Conservation (phyloP, 1,140 invertebrate genomes). For the Drosophila parabipectinata region DNA sequence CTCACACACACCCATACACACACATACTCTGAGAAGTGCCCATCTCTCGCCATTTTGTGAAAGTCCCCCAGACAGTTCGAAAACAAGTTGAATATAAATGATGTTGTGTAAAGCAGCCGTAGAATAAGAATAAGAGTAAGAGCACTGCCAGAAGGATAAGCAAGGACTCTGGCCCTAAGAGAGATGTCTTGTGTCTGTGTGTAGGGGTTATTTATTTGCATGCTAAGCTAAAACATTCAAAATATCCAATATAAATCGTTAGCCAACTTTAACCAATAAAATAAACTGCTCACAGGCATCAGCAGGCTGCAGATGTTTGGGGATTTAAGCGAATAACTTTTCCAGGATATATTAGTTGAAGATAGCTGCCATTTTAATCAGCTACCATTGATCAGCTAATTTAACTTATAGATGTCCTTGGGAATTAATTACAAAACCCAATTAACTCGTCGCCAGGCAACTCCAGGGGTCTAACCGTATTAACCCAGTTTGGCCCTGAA, state of each 20-base stretch:
- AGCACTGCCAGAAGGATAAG: slow-evolving; percentile 19
- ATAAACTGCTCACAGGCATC: slow-evolving; percentile 59
- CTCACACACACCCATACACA: slow-evolving; percentile 8
- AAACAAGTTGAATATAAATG: slow-evolving; percentile 83
- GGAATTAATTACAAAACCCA: slow-evolving; percentile 46
- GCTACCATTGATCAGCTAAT: slow-evolving; percentile 5
- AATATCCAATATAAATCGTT: slow-evolving; percentile 75
- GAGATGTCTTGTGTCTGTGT: slow-evolving; percentile 51
- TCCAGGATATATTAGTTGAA: not conserved
- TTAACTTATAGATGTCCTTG: slow-evolving; percentile 29
- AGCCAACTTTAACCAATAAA: slow-evolving; percentile 69
- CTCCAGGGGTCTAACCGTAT: slow-evolving; percentile 36
- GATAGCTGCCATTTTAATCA: not conserved
- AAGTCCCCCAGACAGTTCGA: slow-evolving; percentile 60
- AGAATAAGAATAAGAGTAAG: slow-evolving; percentile 38
- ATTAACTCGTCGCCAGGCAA: slow-evolving; percentile 28
- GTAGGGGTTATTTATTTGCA: slow-evolving; percentile 70
- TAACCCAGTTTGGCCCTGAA: slow-evolving; percentile 36
- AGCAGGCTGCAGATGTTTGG: slow-evolving; percentile 7
- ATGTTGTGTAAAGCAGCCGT: slow-evolving; percentile 71
- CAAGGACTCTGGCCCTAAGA: slow-evolving; percentile 41
- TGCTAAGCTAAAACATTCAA: slow-evolving; percentile 68
- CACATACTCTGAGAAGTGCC: not conserved
- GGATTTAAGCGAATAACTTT: too few species aligned
- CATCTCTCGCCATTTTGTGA: slow-evolving; percentile 4